A percentile compares a stretch with the other conserved stretches of the same genome.
phyloP scores from a whole-genome alignment of 2,797 vertebrate species.

The Poeciliopsis gracilis region DNA sequence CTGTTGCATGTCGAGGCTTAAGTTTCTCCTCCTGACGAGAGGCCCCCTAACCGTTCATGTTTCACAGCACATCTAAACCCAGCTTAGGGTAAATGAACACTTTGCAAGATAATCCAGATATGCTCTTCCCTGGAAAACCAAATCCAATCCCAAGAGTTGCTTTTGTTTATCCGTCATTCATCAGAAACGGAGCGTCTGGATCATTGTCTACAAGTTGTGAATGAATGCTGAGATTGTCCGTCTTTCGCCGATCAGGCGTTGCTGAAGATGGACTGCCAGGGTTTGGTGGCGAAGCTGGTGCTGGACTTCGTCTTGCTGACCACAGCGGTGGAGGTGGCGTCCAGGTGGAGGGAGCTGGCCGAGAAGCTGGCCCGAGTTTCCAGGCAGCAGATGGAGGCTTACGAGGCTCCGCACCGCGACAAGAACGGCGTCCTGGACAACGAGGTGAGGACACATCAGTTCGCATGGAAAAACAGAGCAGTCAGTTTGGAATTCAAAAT shows the following conservation, averaged over 20 bases:
- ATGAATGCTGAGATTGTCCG: not conserved
- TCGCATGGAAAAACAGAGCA: not conserved
- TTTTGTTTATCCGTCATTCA: not conserved
- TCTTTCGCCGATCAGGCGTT: conserved; percentile 82
- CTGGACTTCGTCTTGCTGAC: conserved; percentile 95
- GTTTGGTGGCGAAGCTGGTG: conserved; percentile 90
- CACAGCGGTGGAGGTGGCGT: conserved; percentile 93
- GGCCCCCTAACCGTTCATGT: not conserved
- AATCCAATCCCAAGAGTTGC: not conserved
- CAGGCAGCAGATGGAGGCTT: conserved; percentile 95
- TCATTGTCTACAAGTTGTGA: not conserved
- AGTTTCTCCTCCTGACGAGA: not conserved
- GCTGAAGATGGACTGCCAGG: conserved; percentile 97
- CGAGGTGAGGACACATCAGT: conserved; percentile 81
- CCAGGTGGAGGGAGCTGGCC: conserved; percentile 95
- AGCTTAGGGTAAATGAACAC: not conserved
- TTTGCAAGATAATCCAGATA: conserved; percentile 4
- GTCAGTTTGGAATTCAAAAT: too few species aligned
- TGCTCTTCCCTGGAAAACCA: conserved; percentile 1
- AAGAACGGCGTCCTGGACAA: conserved; percentile 87
- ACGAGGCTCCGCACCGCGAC: conserved; percentile 93
- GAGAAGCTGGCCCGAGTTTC: conserved; percentile 93
- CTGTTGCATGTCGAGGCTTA: conserved; percentile 1
- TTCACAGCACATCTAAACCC: conserved; percentile 1
- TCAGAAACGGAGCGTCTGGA: not conserved